A percentile compares a stretch with the other conserved stretches of the same genome.
These are phyloP conservation scores for Drosophila bocqueti DNA, from an alignment of 1,140 invertebrate genomes.

Conservation along the genomic window DNA sequence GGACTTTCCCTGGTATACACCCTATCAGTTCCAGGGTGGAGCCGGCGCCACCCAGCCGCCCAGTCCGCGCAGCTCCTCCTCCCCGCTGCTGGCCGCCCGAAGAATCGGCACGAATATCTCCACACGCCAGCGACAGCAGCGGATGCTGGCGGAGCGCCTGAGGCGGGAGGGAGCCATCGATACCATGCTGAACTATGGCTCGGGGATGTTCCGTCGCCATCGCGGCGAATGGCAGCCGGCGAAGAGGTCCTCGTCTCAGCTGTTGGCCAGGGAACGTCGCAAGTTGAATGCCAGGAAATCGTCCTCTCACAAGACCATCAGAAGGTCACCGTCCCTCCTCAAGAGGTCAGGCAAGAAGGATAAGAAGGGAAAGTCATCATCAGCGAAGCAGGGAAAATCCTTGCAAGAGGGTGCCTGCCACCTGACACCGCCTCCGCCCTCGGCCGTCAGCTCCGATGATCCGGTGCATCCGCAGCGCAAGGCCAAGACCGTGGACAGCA, in stretches of 20 bases:
- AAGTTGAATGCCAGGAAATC: not conserved
- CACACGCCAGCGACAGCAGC: slow-evolving; percentile 4
- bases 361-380: too few relatives aligned
- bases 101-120: not conserved
- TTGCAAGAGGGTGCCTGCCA: not conserved
- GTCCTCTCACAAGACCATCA: too few relatives aligned
- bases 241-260: not conserved
- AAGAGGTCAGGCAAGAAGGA: too few relatives aligned
- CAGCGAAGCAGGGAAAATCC: not conserved
- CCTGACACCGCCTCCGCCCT: not conserved
- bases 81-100: not conserved
- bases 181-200: slow-evolving; percentile 35
- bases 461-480: not conserved
- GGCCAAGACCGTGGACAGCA: slow-evolving; percentile 28
- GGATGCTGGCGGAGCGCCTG: not conserved
- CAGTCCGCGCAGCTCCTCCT: not conserved
- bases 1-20: slow-evolving; percentile 25
- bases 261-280: not conserved
- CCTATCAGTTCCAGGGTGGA: slow-evolving; percentile 29
- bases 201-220: not conserved
- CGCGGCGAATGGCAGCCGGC: not conserved
- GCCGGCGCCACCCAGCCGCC: slow-evolving; percentile 26
- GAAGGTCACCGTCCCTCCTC: too few relatives aligned
- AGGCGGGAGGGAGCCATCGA: slow-evolving; percentile 54
- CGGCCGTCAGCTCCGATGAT: not conserved